Percentiles rank a stretch among this genome's conserved stretches.
Conservation (phyloP, 2,797 vertebrate species). For the Acrossocheilus wenchowensis region DNA sequence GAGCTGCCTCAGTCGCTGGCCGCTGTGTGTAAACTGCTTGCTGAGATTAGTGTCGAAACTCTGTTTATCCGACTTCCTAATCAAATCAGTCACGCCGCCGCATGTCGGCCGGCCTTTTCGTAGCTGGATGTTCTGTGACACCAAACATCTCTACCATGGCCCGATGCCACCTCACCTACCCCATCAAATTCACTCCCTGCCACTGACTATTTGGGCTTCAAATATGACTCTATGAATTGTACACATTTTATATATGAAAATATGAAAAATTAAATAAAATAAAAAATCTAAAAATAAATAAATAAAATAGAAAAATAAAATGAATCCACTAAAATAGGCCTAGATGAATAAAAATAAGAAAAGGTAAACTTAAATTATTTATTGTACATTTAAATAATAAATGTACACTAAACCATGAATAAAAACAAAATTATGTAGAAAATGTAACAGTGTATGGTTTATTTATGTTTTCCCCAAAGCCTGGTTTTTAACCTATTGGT, state of each 20-base stretch:
- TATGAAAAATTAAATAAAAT: not conserved
- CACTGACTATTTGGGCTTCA: constrained; percentile 58
- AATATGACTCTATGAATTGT: constrained; percentile 64
- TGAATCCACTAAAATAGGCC: not conserved
- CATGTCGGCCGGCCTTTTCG: constrained; percentile 61
- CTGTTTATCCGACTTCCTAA: constrained; percentile 72
- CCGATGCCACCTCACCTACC: not conserved
- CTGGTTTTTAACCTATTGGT: too few species aligned
- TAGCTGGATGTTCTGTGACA: constrained; percentile 54
- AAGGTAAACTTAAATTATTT: too few species aligned
- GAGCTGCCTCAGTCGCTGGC: constrained; percentile 48
- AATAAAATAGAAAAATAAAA: not conserved
- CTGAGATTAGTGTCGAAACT: constrained; percentile 72
- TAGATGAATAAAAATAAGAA: not conserved
- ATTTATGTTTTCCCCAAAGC: not conserved
- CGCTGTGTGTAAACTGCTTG: constrained; percentile 64
- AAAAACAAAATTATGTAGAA: not conserved
- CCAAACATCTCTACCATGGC: constrained; percentile 9
- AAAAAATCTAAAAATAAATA: not conserved
- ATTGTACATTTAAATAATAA: not conserved
- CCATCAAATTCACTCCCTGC: constrained; percentile 53
- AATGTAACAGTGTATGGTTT: not conserved
- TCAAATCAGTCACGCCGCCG: constrained; percentile 72
- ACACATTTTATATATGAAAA: not conserved
- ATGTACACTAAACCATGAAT: not conserved